Base-by-base conservation (phyloP, 2,113 vertebrate genomes). In the Todiramphus saurophagus region DNA sequence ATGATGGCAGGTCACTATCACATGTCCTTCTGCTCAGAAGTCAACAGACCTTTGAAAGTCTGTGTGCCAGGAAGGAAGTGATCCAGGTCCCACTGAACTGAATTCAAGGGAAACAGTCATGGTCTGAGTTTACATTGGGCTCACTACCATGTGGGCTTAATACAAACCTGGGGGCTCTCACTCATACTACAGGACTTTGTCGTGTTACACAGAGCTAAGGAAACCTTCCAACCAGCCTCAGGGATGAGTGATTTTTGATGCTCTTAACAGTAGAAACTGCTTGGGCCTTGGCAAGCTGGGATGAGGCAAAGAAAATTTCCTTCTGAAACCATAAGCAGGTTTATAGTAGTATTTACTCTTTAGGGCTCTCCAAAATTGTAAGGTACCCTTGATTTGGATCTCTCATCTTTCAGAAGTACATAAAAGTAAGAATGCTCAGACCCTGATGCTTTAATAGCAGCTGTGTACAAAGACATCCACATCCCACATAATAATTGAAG, bases 401-500 rank as follows among this genome's bases (percentile, higher is more conserved):
- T 81, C 56, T 56, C 23, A 31, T 66, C 70, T 92, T 86, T 85
- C 73, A 89, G 55, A 72, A 81, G 33, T 55, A 58, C 50, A 51
- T 41, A 67, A 50, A 64, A 70, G 58, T 35, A 72, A 72, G 31
- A 62, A 87, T 69, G 17, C 50, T 53, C 74, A 90, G 75, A 80
- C 8, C 7, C 51, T 51, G 5, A 9, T 53, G 66, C 60, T 90
- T 89, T 81, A 66, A 43, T 41, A 81, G 73, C 56, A 95, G 77
- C 70, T 93, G 24, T 5, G 7, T 72, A n/a, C 48, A 51, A 72
- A 93, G 67, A 83, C n/a, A 76, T 81, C 62, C 53, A 53, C 70
- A 82, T 95, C 87, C 62, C 74, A 75, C 10, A 1, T 60, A 81
- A 72, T 72, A 96, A 67, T 2, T 73, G 94, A 96, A 87, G 83